Percentiles rank a stretch among this genome's conserved stretches.
These are phyloP conservation scores for Saguinus midas DNA, from an alignment of 2,113 vertebrate genomes.

Conservation along the genomic window DNA sequence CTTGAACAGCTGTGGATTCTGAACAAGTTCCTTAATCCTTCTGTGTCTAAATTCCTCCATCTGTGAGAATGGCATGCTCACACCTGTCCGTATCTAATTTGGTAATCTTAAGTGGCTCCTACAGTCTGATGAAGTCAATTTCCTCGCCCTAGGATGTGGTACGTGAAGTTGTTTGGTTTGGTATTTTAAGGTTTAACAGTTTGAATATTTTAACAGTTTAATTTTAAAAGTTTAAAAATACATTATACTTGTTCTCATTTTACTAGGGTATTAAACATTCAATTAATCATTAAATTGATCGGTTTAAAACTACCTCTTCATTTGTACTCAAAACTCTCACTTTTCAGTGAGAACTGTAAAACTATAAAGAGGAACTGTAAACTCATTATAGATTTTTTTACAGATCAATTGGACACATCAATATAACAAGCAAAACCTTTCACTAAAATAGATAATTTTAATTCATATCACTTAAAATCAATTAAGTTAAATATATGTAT, in stretches of 20 bases:
- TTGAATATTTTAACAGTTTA: constrained; percentile 47
- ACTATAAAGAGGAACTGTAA: background rate
- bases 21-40: constrained; percentile 41
- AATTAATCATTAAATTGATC: background rate
- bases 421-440: background rate
- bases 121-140: background rate
- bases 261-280: background rate
- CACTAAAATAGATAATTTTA: background rate
- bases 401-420: background rate
- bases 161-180: background rate
- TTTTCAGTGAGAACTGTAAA: background rate
- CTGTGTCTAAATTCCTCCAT: constrained; percentile 45
- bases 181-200: constrained; percentile 49
- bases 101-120: constrained; percentile 56
- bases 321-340: background rate
- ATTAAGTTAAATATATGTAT: background rate
- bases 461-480: background rate
- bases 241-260: constrained; percentile 15
- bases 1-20: constrained; percentile 64
- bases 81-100: constrained; percentile 73
- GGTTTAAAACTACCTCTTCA: background rate
- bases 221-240: constrained; percentile 45
- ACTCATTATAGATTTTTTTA: background rate
- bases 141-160: background rate
- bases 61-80: background rate